Percentiles rank a stretch among this genome's conserved stretches.
phyloP scores from a whole-genome alignment of 23 tunicate species.

The Styela clava region DNA sequence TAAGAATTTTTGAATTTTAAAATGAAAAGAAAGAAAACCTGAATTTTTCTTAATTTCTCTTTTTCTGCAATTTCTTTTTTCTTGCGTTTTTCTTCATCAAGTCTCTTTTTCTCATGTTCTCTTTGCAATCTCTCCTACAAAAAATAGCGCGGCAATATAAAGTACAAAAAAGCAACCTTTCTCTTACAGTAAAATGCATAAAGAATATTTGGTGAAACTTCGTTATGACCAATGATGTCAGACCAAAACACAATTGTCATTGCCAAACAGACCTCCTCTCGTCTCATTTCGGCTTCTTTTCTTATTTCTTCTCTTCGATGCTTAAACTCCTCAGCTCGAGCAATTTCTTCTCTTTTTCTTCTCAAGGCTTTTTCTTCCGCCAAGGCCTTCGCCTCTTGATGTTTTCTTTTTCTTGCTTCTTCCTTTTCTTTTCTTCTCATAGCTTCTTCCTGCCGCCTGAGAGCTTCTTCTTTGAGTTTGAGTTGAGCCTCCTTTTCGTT shows the following conservation, averaged over 20 bases:
- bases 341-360: conserved; percentile 32
- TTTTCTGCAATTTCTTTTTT: conserved; percentile 25
- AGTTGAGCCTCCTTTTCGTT: conserved; percentile 48
- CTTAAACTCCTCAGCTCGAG: not conserved
- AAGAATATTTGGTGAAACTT: too few species aligned
- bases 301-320: conserved; percentile 31
- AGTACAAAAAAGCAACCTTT: too few species aligned
- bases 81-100: conserved; percentile 48
- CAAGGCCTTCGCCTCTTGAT: conserved; percentile 27
- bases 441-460: conserved; percentile 10
- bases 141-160: too few species aligned
- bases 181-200: too few species aligned
- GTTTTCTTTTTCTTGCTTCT: conserved; percentile 26
- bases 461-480: conserved; percentile 34
- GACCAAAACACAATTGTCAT: too few species aligned
- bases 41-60: conserved; percentile 26
- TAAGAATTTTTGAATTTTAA: too few species aligned
- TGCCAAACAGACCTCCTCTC: conserved; percentile 35
- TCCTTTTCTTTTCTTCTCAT: conserved; percentile 15
- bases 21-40: too few species aligned
- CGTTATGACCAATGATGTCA: too few species aligned
- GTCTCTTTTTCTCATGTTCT: conserved; percentile 18
- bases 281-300: conserved; percentile 41
- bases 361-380: conserved; percentile 13
- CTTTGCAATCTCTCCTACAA: conserved; percentile 6